Percentiles rank a stretch among this genome's conserved stretches.
These are phyloP conservation scores for Neostethus bicornis DNA, from an alignment of 2,797 vertebrate species.

Conservation along the genomic window DNA sequence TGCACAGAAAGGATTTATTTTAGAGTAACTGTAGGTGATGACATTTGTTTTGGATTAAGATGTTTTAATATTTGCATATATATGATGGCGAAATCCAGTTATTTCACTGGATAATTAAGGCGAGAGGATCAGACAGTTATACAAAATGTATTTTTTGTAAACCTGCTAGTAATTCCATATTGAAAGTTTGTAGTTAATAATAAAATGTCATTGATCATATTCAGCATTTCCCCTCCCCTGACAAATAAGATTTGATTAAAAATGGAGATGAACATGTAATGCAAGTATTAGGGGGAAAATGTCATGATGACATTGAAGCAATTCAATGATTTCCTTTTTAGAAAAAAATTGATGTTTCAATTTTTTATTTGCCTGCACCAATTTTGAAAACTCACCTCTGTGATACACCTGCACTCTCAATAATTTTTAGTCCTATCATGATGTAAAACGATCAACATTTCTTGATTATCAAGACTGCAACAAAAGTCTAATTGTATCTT, in stretches of 20 bases:
- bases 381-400: not conserved
- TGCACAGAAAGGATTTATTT: conserved; percentile 11
- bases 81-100: conserved; percentile 4
- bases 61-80: conserved; percentile 3
- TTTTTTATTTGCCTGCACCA: not conserved
- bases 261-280: not conserved
- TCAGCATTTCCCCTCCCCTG: not conserved
- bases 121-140: not conserved
- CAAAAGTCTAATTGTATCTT: not conserved
- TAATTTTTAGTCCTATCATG: too few species aligned
- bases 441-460: too few species aligned
- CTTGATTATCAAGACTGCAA: too few species aligned
- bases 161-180: not conserved
- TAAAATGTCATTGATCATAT: not conserved
- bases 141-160: not conserved
- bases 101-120: not conserved
- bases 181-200: conserved; percentile 5
- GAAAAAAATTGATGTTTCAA: not conserved
- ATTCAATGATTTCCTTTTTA: too few species aligned
- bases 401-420: too few species aligned
- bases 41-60: conserved; percentile 5
- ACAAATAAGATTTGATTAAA: not conserved
- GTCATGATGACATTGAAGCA: too few species aligned
- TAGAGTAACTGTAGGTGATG: conserved; percentile 12
- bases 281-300: not conserved